These are phyloP conservation scores for Triplophysa tibetana DNA, from an alignment of 2,113 vertebrate species.

Conservation along the genomic window DNA sequence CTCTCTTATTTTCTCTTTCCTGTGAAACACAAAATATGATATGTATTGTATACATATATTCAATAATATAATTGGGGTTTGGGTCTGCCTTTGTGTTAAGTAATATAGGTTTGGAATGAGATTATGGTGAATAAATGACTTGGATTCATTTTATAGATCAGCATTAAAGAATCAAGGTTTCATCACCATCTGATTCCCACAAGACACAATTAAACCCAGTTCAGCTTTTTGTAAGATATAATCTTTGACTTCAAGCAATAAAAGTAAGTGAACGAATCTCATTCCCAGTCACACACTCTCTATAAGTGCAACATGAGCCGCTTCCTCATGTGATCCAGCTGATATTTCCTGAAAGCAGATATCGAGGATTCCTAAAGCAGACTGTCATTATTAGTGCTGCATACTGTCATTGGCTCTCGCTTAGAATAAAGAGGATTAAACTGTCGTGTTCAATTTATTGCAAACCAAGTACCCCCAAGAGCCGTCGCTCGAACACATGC, in stretches of 20 bases:
- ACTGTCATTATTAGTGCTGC: conserved; percentile 65
- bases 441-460: conserved; percentile 68
- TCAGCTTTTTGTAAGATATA: not conserved
- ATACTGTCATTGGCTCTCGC: conserved; percentile 62
- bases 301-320: not conserved
- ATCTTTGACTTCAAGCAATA: too few species aligned
- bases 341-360: conserved; percentile 42
- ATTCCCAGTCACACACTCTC: conserved; percentile 2
- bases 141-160: too few species aligned
- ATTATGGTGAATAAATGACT: not conserved
- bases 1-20: too few species aligned
- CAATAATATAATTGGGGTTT: too few species aligned
- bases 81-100: not conserved
- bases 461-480: conserved; percentile 57
- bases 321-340: not conserved
- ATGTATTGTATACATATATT: too few species aligned
- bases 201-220: not conserved
- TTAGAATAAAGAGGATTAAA: conserved; percentile 64
- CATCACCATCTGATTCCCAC: not conserved
- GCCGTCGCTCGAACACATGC: conserved; percentile 44
- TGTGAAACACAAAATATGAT: too few species aligned
- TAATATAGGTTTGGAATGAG: not conserved
- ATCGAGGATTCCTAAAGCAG: conserved; percentile 64
- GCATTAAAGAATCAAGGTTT: not conserved
- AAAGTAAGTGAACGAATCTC: not conserved